Conservation (phyloP, 2,888 invertebrate genomes). For the Cryptocheilus praepositus region DNA sequence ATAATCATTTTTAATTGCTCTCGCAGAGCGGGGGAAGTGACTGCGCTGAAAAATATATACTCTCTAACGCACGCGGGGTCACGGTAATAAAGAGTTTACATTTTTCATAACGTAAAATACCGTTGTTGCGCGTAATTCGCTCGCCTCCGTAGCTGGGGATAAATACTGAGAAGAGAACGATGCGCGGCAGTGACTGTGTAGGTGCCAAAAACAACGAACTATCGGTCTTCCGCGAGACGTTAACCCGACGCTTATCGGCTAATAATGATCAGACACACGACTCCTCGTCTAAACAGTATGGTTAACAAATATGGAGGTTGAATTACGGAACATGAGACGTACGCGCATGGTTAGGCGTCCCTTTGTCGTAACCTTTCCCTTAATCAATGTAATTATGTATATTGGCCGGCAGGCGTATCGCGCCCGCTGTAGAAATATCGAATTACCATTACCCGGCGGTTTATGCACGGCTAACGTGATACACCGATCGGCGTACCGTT, state of each 20-base stretch:
- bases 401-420: slow-evolving; percentile 19
- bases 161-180: too few relatives aligned
- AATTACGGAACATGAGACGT: slow-evolving; percentile 36
- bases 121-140: too few relatives aligned
- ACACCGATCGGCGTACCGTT: slow-evolving; percentile 5
- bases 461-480: neutral
- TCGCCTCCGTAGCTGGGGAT: too few relatives aligned
- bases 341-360: slow-evolving; percentile 14
- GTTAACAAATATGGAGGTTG: slow-evolving; percentile 37
- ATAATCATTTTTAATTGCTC: too few relatives aligned
- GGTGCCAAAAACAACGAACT: neutral
- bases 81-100: too few relatives aligned
- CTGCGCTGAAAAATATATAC: too few relatives aligned
- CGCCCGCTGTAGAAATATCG: slow-evolving; percentile 20
- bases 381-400: slow-evolving; percentile 20
- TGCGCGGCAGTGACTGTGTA: too few relatives aligned
- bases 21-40: too few relatives aligned
- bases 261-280: slow-evolving; percentile 40
- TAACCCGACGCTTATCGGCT: slow-evolving; percentile 9
- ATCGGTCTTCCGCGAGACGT: neutral
- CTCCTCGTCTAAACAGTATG: slow-evolving; percentile 26
- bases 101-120: too few relatives aligned
- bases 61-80: too few relatives aligned
- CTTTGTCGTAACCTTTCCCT: neutral
- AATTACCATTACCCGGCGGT: slow-evolving; percentile 26